Conservation (phyloP, 2,888 invertebrate genomes). For the Napeogenes inachia region DNA sequence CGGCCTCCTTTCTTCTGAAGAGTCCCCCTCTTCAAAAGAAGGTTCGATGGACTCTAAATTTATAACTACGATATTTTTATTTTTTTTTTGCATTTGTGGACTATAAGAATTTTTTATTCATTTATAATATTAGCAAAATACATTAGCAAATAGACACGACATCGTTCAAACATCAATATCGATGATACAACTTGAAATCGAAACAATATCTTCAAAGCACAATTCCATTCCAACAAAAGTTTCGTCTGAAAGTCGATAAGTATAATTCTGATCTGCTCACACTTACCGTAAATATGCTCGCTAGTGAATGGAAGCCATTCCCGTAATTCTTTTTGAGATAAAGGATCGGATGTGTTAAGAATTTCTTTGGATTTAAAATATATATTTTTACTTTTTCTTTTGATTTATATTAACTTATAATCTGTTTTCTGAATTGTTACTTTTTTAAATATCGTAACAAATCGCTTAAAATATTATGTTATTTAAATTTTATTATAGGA, state of each 20-base stretch:
- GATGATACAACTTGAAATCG: neutral
- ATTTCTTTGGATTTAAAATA: neutral
- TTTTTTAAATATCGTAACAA: neutral
- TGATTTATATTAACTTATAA: neutral
- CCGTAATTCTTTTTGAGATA: conserved; percentile 10
- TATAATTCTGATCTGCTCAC: conserved; percentile 16
- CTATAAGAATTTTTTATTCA: no score
- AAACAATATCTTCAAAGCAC: neutral
- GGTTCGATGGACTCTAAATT: no score
- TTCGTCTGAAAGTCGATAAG: conserved; percentile 13
- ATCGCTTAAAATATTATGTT: neutral
- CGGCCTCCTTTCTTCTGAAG: no score
- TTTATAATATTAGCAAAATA: no score
- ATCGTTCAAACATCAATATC: neutral
- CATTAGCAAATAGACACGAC: neutral
- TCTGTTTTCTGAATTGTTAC: neutral
- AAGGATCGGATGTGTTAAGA: conserved; percentile 7
- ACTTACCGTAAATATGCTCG: conserved; percentile 14
- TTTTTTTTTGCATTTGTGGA: no score
- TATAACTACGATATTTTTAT: no score
- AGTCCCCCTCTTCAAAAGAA: no score
- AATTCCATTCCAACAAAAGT: neutral
- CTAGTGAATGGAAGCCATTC: conserved; percentile 6
- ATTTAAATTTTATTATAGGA: no score
- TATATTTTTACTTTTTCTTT: neutral